Evolutionary conservation across 2,797 vertebrate genomes (phyloP).

Genomic region (Ctenopoma kingsleyae): DNA sequence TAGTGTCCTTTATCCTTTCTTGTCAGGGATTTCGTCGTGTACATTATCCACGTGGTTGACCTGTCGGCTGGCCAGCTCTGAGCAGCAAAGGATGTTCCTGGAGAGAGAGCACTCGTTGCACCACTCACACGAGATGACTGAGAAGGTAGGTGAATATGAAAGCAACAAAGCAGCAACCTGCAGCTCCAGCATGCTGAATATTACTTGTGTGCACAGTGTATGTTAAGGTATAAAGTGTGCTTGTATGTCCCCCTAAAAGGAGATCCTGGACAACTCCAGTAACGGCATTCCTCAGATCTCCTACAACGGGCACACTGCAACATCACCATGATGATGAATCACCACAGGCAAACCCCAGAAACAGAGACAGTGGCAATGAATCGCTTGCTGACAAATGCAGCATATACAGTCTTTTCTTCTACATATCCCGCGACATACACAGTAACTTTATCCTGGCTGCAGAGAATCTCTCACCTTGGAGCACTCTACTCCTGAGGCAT

Average conservation of each 20-base stretch:
- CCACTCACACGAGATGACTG: constrained; percentile 98
- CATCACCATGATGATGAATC: constrained; percentile 71
- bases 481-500: constrained; percentile 4
- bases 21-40: constrained; percentile 91
- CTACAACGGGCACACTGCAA: constrained; percentile 89
- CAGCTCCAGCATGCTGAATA: no score
- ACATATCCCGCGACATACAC: not conserved
- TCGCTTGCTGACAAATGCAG: constrained; percentile 31
- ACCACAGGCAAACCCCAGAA: constrained; percentile 9
- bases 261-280: constrained; percentile 93
- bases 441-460: constrained; percentile 22
- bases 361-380: constrained; percentile 27
- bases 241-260: constrained; percentile 80
- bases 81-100: constrained; percentile 98
- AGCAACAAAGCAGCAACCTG: not conserved
- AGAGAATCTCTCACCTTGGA: constrained; percentile 13
- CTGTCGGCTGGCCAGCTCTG: constrained; percentile 96
- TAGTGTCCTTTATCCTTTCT: constrained; percentile 17
- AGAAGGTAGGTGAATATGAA: constrained; percentile 88
- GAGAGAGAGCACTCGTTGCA: constrained; percentile 98
- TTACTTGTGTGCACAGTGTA: not conserved
- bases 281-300: constrained; percentile 94
- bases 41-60: constrained; percentile 98
- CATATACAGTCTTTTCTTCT: constrained; percentile 20
- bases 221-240: not conserved